phyloP scores from a whole-genome alignment of 2,797 vertebrate genomes.

The Rhinophrynus dorsalis region DNA sequence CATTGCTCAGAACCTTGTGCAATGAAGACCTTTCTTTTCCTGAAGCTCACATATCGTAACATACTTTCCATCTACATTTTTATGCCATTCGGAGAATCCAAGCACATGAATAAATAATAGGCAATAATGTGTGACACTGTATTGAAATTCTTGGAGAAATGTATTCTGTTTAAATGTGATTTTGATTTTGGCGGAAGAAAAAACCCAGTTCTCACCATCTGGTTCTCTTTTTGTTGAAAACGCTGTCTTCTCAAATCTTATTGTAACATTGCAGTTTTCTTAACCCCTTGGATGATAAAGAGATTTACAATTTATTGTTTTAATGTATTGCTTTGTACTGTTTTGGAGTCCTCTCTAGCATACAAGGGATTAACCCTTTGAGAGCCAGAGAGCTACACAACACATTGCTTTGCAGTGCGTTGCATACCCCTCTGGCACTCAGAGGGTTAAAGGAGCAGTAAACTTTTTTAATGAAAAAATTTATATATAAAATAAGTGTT shows the following conservation, averaged over 20 bases:
- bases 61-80: background rate
- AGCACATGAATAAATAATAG: background rate
- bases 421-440: too few species aligned
- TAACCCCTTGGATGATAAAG: too few species aligned
- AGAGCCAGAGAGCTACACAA: too few species aligned
- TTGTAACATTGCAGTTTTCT: too few species aligned
- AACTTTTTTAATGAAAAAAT: too few species aligned
- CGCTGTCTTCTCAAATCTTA: background rate
- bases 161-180: background rate
- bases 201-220: background rate
- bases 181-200: constrained; percentile 2
- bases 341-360: too few species aligned
- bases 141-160: background rate
- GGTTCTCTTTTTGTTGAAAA: background rate
- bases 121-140: background rate
- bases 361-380: too few species aligned
- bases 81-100: background rate
- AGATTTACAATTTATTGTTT: too few species aligned
- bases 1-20: background rate
- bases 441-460: too few species aligned
- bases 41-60: background rate
- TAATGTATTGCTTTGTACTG: too few species aligned
- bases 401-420: too few species aligned
- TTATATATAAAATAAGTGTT: too few species aligned
- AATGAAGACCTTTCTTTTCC: background rate